These are phyloP conservation scores for Margaritifera margaritifera DNA, from an alignment of 2,888 invertebrate genomes.

Conservation along the genomic window DNA sequence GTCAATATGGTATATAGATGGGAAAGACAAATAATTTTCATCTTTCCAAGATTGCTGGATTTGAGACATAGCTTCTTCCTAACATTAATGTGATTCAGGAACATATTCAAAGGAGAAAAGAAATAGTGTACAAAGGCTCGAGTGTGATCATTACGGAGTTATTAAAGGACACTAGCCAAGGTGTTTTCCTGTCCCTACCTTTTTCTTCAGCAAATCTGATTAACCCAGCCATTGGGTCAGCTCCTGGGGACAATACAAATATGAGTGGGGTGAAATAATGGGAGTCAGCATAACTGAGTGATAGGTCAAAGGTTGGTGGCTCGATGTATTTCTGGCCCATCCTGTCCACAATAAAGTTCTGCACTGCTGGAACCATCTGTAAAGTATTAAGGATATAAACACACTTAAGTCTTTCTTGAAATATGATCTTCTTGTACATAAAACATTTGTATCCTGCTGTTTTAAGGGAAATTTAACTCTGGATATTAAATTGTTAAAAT, in stretches of 20 bases:
- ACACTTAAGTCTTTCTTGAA: constrained; percentile 41
- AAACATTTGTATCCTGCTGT: background rate
- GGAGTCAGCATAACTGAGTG: constrained; percentile 69
- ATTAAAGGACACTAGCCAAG: no score
- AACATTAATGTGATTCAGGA: no score
- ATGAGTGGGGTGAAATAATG: constrained; percentile 69
- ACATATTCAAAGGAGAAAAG: no score
- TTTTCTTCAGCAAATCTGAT: constrained; percentile 72
- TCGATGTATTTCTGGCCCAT: constrained; percentile 70
- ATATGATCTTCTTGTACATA: no score
- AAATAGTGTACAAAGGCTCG: no score
- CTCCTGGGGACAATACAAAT: constrained; percentile 72
- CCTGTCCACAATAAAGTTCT: constrained; percentile 67
- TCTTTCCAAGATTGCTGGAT: no score
- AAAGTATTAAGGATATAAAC: background rate
- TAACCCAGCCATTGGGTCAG: constrained; percentile 71
- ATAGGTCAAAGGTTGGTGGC: constrained; percentile 72
- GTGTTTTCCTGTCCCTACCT: constrained; percentile 40
- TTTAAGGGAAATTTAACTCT: background rate
- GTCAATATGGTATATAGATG: no score
- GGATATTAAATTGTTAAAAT: background rate
- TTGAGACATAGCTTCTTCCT: no score
- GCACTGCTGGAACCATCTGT: constrained; percentile 70
- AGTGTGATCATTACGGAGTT: no score
- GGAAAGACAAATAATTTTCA: no score